Evolutionary conservation across 2,113 vertebrate species (phyloP).

Genomic region (Sterrhoptilus dennistouni): DNA sequence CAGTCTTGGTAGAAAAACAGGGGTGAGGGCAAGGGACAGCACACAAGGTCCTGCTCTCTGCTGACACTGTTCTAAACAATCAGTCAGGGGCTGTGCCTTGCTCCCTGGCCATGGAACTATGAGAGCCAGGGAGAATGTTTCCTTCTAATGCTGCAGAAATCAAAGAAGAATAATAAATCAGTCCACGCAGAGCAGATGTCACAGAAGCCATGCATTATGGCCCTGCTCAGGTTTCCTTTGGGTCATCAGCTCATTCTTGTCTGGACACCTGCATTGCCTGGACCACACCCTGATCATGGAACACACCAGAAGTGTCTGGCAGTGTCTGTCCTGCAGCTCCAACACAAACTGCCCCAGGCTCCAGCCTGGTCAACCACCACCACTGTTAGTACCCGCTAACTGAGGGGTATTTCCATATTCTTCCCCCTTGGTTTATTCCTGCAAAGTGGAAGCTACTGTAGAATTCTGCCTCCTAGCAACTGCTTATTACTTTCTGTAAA

Average conservation of each 20-base stretch:
- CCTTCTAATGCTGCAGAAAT: not conserved
- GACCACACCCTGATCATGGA: not conserved
- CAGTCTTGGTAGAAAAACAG: rapidly evolving
- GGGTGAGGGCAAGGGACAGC: not conserved
- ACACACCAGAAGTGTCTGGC: not conserved
- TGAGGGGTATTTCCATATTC: not conserved
- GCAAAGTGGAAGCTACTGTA: not conserved
- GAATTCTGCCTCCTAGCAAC: conserved; percentile 38
- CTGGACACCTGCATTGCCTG: rapidly evolving
- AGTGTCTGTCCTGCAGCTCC: not conserved
- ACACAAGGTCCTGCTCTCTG: not conserved
- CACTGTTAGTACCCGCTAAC: not conserved
- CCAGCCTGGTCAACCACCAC: not conserved
- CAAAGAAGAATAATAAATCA: too few relatives aligned
- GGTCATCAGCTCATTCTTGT: not conserved
- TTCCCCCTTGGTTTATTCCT: not conserved
- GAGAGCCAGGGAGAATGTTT: not conserved
- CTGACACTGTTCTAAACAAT: not conserved
- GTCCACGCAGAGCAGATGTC: not conserved
- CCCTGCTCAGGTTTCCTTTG: not conserved
- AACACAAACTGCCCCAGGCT: not conserved
- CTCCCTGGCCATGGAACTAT: not conserved
- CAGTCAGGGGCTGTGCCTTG: rapidly evolving
- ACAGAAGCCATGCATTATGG: not conserved
- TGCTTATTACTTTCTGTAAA: not conserved